Evolutionary conservation across 2,888 invertebrate species (phyloP).

Genomic region (Apeira syringaria): DNA sequence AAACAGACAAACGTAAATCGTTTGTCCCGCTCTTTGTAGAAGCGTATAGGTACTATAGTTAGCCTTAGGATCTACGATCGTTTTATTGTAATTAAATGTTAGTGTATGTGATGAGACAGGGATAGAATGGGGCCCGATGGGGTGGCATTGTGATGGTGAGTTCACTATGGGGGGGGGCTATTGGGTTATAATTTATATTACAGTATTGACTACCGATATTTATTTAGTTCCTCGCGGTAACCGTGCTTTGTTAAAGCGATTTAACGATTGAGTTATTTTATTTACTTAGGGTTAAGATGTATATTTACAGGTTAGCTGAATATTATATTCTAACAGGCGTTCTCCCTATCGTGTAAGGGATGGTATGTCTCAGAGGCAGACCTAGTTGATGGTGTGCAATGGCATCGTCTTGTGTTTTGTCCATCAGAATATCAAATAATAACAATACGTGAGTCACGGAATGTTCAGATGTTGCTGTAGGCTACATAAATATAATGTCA

Average conservation of each 20-base stretch:
- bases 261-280: conserved; percentile 29
- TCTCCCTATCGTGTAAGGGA: no score
- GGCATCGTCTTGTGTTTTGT: conserved; percentile 17
- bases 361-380: conserved; percentile 18
- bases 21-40: conserved; percentile 41
- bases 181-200: conserved; percentile 34
- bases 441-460: not conserved
- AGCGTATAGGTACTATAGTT: conserved; percentile 38
- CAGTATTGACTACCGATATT: conserved; percentile 63
- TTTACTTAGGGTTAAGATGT: conserved; percentile 33
- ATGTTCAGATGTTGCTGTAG: conserved; percentile 1
- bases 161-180: not conserved
- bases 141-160: conserved; percentile 2
- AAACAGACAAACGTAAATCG: conserved; percentile 48
- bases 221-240: conserved; percentile 57
- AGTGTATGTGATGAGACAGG: conserved; percentile 39
- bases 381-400: conserved; percentile 3
- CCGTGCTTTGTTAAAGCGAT: conserved; percentile 34
- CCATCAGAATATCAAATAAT: conserved; percentile 2
- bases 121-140: conserved; percentile 12
- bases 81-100: conserved; percentile 38
- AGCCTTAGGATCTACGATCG: conserved; percentile 46
- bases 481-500: conserved; percentile 15
- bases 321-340: no score
- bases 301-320: conserved; percentile 30